Percentiles rank a stretch among this genome's conserved stretches.
Conservation (phyloP, 2,113 vertebrate genomes). For the Macaca fascicularis region T2T-MFA8v1.1 NC_088381.1:83451501-83452000, state of each 20-base stretch:
- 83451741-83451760: background rate
- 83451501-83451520: constrained; percentile 82
- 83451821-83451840: background rate
- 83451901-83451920: constrained; percentile 33
- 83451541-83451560: constrained; percentile 85
- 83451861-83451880: constrained; percentile 35
- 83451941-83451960: constrained; percentile 62
- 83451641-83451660: background rate
- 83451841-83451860: background rate
- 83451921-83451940: constrained; percentile 31
- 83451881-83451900: background rate
- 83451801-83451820: background rate
- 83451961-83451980: constrained; percentile 28
- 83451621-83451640: constrained; percentile 41
- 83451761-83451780: background rate
- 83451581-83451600: constrained; percentile 66
- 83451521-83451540: constrained; percentile 83
- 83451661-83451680: background rate
- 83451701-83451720: background rate
- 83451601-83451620: constrained; percentile 59
- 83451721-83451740: background rate
- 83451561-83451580: constrained; percentile 84
- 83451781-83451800: background rate
- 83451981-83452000: constrained; percentile 51
- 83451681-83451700: constrained; percentile 13